A percentile compares a stretch with the other conserved stretches of the same genome.
phyloP scores from a whole-genome alignment of 2,888 invertebrate genomes.

The Acrobeloides nanus region DNA sequence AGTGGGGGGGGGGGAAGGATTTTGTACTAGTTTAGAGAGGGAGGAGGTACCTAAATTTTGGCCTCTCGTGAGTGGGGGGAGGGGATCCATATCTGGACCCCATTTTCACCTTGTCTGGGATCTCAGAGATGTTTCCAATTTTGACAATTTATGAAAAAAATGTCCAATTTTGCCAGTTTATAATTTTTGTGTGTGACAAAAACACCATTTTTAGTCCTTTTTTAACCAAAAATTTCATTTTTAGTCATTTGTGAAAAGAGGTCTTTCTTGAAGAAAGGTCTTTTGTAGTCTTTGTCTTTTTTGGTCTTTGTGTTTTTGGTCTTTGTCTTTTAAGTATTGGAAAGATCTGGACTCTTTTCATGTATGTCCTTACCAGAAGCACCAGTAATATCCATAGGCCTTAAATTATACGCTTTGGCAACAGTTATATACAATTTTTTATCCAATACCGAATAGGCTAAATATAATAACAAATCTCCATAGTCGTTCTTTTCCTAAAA shows the following conservation, averaged over 20 bases:
- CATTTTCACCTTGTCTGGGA: too few species aligned
- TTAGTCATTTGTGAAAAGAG: not conserved
- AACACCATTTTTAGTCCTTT: too few species aligned
- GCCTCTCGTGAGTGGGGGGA: too few species aligned
- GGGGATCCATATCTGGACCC: too few species aligned
- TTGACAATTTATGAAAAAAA: too few species aligned
- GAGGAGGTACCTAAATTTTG: too few species aligned
- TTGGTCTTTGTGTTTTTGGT: not conserved
- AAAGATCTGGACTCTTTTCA: not conserved
- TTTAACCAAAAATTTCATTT: not conserved
- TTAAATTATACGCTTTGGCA: conserved; percentile 80
- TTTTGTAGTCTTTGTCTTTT: conserved; percentile 6
- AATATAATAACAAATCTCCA: conserved; percentile 81
- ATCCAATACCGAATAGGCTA: conserved; percentile 83
- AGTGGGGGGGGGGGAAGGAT: too few species aligned
- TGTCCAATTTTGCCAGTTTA: too few species aligned
- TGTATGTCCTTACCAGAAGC: conserved; percentile 69
- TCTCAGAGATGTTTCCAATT: too few species aligned
- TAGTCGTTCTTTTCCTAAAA: conserved; percentile 73
- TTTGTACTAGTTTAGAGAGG: too few species aligned
- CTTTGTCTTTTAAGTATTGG: not conserved
- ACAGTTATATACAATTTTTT: conserved; percentile 81
- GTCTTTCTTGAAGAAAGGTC: not conserved
- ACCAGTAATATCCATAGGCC: conserved; percentile 87
- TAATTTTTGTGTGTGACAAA: too few species aligned